Evolutionary conservation across 2,113 vertebrate species (phyloP).

Genomic region (Pteruthius melanotis): DNA sequence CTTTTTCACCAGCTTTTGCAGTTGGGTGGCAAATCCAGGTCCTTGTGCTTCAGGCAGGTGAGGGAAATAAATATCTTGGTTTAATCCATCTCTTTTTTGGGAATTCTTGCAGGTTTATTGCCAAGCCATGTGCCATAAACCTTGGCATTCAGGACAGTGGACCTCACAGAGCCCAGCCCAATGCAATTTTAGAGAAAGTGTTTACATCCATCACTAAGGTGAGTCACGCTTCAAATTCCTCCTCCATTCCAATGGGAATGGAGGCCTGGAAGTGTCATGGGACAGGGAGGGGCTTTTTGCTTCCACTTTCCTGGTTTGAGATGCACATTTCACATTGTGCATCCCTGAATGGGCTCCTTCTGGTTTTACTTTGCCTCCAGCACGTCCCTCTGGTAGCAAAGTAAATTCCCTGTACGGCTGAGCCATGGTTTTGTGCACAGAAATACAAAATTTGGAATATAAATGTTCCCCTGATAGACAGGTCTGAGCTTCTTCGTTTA

Average conservation of each 20-base stretch:
- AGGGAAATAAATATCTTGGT: background rate
- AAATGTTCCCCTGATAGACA: background rate
- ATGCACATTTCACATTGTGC: background rate
- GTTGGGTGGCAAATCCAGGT: background rate
- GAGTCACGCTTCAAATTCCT: background rate
- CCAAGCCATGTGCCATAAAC: conserved; percentile 81
- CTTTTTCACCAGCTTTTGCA: background rate
- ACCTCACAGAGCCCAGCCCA: conserved; percentile 81
- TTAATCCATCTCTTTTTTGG: background rate
- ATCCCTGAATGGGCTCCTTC: background rate
- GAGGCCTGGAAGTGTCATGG: background rate
- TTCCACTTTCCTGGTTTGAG: background rate
- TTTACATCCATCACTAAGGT: conserved; percentile 95
- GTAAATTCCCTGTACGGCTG: background rate
- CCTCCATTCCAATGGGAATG: background rate
- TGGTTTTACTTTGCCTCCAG: background rate
- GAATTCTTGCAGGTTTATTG: conserved; percentile 83
- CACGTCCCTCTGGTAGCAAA: background rate
- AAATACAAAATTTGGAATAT: background rate
- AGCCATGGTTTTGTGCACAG: background rate
- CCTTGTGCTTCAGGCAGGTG: background rate
- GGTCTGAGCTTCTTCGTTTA: background rate
- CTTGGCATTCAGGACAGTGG: conserved; percentile 82
- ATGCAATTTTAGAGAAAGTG: conserved; percentile 94
- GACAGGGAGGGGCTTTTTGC: background rate